Base-by-base conservation (phyloP, 2,888 invertebrate species). In the Clostera curtula region DNA sequence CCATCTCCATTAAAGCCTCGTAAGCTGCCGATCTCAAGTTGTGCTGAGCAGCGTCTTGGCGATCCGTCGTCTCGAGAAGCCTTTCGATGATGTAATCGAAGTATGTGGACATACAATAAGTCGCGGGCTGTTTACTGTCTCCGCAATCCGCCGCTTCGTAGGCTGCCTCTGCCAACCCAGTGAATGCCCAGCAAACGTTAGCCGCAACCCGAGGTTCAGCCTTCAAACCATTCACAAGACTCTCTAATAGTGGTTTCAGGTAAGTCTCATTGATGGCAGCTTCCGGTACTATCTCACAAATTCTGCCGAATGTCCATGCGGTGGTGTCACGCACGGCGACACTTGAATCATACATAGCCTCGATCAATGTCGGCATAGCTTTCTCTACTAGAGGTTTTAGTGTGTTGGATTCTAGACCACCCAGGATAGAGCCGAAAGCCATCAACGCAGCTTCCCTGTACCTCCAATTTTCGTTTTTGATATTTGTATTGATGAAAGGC, bases 101-200 rank as follows among this genome's bases (percentile, higher is more conserved):
- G 74, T 92, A 98, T 35, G 89, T 89, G 0, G 97, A 96, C 67
- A 99, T 89, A 45, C 95, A 93, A 65, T 97, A 98, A 0, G 98
- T 98, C 37, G 93, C 90, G 0, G 98, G 93, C 40, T 88, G 93
- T 27, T 88, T 89, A 3, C 88, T 87, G 15, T 88, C 89, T 19
- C 86, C 88, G 15, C 85, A 69, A 39, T 90, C 90, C 0, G 93
- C 93, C 1, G 93, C 91, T 56, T 99, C 98, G 58, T 96, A 98
- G 1, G 97, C 97, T 2, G 98, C 97, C 70, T 98, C 97, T 0
- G 98, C 97, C 23, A 99, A 84, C 14, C 97, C 96, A 12, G 96
- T 96, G 57, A 99, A 95, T 0, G 99, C 98, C 99, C 99, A 99
- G 69, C 99, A 99, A 6, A 98, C 97, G 72, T 99, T 99, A 5